Evolutionary conservation across 92 coral and sea anemone species (phyloP).

Genomic region (Parazoanthus atlanticus): DNA sequence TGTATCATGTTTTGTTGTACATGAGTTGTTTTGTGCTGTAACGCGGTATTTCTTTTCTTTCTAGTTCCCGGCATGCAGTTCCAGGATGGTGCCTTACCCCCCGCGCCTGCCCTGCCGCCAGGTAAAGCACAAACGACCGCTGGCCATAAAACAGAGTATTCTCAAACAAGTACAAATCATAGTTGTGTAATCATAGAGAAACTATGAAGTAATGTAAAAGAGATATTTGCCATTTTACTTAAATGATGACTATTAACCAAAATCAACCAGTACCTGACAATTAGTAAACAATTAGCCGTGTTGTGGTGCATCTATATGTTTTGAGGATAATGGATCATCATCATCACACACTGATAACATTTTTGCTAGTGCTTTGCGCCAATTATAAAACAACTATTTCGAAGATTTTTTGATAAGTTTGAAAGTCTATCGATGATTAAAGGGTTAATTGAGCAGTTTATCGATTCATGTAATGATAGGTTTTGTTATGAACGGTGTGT

Average conservation of each 20-base stretch:
- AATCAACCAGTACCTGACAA: no score
- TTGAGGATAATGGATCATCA: neutral
- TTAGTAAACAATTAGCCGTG: neutral
- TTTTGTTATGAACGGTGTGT: neutral
- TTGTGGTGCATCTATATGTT: neutral
- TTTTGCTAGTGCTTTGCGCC: neutral
- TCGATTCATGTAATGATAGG: no score
- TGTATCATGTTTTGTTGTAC: neutral
- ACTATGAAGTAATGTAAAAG: neutral
- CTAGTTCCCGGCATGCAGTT: neutral
- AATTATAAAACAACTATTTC: neutral
- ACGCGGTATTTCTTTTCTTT: neutral
- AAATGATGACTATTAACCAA: no score
- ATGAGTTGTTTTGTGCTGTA: no score
- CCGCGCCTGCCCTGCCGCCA: constrained; percentile 38
- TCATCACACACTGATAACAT: no score
- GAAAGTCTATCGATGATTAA: neutral
- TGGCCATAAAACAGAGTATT: neutral
- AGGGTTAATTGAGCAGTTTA: neutral
- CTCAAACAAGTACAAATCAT: neutral
- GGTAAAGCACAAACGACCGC: neutral
- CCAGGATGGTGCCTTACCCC: constrained; percentile 2
- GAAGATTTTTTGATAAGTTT: neutral
- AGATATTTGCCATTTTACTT: no score
- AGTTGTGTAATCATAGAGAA: no score